Evolutionary conservation across 2,888 invertebrate species (phyloP).

Genomic region (Drosophila borborema): DNA sequence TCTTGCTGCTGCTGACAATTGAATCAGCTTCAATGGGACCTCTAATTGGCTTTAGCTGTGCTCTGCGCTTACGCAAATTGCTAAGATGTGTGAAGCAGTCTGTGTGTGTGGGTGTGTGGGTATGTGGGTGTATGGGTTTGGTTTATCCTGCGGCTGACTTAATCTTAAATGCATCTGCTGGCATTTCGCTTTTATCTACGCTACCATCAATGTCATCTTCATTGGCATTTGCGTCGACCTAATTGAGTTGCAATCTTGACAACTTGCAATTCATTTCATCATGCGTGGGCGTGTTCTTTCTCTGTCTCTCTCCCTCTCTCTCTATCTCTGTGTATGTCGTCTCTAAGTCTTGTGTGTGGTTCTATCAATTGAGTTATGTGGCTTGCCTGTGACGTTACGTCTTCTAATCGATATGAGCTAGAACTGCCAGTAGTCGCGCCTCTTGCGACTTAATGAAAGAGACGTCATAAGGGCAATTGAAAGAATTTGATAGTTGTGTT

Average conservation of each 20-base stretch:
- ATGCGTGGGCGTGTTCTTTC: slow-evolving; percentile 3
- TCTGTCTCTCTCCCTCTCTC: too few species aligned
- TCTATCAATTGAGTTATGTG: slow-evolving; percentile 47
- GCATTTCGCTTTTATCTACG: slow-evolving; percentile 48
- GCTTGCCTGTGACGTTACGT: slow-evolving; percentile 16
- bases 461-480: not conserved
- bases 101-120: slow-evolving; percentile 11
- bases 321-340: not conserved
- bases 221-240: slow-evolving; percentile 54
- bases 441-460: slow-evolving; percentile 13
- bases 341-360: slow-evolving; percentile 5
- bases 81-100: slow-evolving; percentile 20
- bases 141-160: slow-evolving; percentile 16
- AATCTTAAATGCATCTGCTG: slow-evolving; percentile 23
- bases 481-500: not conserved
- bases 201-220: slow-evolving; percentile 45
- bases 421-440: slow-evolving; percentile 13
- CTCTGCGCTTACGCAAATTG: slow-evolving; percentile 59
- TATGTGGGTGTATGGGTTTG: not conserved
- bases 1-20: slow-evolving; percentile 34
- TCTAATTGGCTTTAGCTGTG: slow-evolving; percentile 63
- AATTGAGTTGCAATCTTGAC: slow-evolving; percentile 63
- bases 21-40: slow-evolving; percentile 50
- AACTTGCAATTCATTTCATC: slow-evolving; percentile 27
- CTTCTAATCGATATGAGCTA: slow-evolving; percentile 4